Conservation (phyloP, 2,113 vertebrate species). For the Ptychochromis oligacanthus region DNA sequence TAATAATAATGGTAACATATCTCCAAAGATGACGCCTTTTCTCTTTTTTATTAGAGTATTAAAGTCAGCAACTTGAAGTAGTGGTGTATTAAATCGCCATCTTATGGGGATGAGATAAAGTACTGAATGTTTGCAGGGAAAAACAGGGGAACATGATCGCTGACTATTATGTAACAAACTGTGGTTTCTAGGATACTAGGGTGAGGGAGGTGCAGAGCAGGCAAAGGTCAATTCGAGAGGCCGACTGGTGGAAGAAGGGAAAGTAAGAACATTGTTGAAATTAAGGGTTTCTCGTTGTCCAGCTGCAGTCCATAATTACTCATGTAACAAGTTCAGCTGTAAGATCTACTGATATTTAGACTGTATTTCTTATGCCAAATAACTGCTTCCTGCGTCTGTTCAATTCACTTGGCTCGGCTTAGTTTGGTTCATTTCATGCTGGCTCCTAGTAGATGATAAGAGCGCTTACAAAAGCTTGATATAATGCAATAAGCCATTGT, state of each 20-base stretch:
- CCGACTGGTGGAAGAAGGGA: neutral
- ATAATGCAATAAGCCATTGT: neutral
- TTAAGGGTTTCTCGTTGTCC: neutral
- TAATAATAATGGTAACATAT: neutral
- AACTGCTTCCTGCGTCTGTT: neutral
- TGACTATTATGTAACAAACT: neutral
- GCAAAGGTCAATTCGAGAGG: neutral
- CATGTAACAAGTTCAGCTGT: neutral
- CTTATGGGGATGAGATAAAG: neutral
- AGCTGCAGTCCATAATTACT: neutral
- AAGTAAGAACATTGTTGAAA: neutral
- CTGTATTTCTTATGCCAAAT: neutral
- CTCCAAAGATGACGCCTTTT: neutral
- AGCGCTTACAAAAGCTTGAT: neutral
- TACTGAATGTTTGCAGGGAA: neutral
- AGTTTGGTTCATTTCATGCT: neutral
- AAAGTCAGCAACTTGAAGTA: neutral
- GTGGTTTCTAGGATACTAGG: neutral
- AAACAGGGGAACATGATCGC: neutral
- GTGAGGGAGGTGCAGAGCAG: neutral
- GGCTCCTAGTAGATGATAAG: neutral
- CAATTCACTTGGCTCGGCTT: neutral
- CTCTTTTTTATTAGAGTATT: neutral
- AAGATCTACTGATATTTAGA: neutral
- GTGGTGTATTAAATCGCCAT: neutral